Base-by-base conservation (phyloP, 2,888 invertebrate species). In the Agonopterix alstromeriana region DNA sequence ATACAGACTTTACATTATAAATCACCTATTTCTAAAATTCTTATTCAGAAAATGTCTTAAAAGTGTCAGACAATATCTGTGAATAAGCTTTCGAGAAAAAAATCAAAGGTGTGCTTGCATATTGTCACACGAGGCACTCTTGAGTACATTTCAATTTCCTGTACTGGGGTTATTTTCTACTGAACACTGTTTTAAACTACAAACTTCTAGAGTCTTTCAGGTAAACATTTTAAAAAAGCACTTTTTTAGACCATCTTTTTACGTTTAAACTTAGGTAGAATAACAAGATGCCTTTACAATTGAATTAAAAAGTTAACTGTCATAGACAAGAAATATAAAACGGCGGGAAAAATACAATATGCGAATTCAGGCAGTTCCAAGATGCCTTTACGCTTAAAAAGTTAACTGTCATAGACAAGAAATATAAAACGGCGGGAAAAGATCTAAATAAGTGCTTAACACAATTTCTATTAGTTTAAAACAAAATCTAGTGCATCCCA, bases 41-140 rank as follows among this genome's bases (percentile, higher is more conserved):
- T 27, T 27, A 27, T 27, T 27, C 27, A 27, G 27, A 27, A 27
- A 14, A 27, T 5, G 5, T 27, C 27, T 27, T 27, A 27, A 27
- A 27, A 27, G 27, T 27, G 27, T 27, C 17, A 17, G 17, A 17
- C 17, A 2, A 17, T 2, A 17, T 17, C 27, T 27, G 5, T 27
- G 27, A 27, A 27, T 27, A 27, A 27, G 27, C 7, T 27, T 27
- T 27, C 1, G 27, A 42, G 9, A 42, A 38, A n/a, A 38, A 38
- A 57, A 70, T 73, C 65, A 57, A 60, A 73, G 65, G 71, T 76
- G 76, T 74, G 71, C 67, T 43, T 57, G 65, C 61, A 68, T 82
- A 85, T 82, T 83, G 83, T 86, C 84, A 82, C 79, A 78, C 76
- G 78, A 86, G 86, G 86, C 86, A 87, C 86, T 82, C 70, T 70